Conservation (phyloP, 2,113 vertebrate genomes). For the Andinoacara biseriatus region DNA sequence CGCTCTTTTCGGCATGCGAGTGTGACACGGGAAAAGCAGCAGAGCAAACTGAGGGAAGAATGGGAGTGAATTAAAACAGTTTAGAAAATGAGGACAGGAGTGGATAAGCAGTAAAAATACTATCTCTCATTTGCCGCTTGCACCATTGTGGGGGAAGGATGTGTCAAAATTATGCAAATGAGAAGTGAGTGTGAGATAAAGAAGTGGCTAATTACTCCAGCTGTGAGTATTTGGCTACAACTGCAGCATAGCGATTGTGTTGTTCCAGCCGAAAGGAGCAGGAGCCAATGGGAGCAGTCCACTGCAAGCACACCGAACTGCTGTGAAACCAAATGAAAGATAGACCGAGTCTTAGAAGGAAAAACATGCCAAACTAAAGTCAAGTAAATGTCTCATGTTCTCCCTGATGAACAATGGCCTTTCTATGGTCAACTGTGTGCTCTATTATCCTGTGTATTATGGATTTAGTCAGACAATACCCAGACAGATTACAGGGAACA, state of each 20-base stretch:
- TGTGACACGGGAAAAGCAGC: conserved; percentile 31
- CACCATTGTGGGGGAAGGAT: conserved; percentile 27
- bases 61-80: conserved; percentile 46
- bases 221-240: conserved; percentile 42
- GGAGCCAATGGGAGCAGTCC: not conserved
- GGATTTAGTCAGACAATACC: conserved; percentile 55
- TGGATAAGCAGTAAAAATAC: conserved; percentile 39
- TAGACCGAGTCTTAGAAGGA: not conserved
- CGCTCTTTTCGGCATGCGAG: conserved; percentile 23
- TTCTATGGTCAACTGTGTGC: conserved; percentile 15
- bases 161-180: conserved; percentile 58
- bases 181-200: conserved; percentile 43
- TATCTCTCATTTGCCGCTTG: not conserved
- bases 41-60: conserved; percentile 16
- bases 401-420: conserved; percentile 23
- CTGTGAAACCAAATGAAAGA: not conserved
- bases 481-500: conserved; percentile 60
- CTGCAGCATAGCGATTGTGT: conserved; percentile 20
- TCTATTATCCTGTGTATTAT: conserved; percentile 49
- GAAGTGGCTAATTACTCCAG: conserved; percentile 55
- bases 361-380: not conserved
- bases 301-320: not conserved
- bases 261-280: not conserved
- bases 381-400: conserved; percentile 8
- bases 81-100: conserved; percentile 50